Percentiles rank a stretch among this genome's conserved stretches.
Evolutionary conservation across 2,888 invertebrate species (phyloP).

Genomic region (Tetragnatha montana): DNA sequence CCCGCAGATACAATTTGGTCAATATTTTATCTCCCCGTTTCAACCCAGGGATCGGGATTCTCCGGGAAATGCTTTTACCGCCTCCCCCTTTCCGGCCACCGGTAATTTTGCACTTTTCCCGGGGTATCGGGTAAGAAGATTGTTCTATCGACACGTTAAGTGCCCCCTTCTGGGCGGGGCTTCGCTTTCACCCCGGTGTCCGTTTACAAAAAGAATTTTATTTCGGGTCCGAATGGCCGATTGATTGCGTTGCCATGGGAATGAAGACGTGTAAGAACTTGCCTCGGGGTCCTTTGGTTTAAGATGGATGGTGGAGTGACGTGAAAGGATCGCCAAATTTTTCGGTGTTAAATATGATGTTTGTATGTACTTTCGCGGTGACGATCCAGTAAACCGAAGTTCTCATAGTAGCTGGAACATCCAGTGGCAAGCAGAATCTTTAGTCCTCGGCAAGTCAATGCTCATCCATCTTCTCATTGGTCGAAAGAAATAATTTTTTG

Average conservation of each 20-base stretch:
- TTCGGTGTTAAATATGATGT: too few species aligned
- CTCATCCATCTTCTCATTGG: too few species aligned
- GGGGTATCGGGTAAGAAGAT: slow-evolving; percentile 62
- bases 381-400: too few species aligned
- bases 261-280: neutral
- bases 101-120: slow-evolving; percentile 58
- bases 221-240: neutral
- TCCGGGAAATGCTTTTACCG: neutral
- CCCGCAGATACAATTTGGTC: slow-evolving; percentile 18
- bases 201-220: slow-evolving; percentile 38
- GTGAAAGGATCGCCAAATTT: too few species aligned
- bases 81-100: too few species aligned
- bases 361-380: too few species aligned
- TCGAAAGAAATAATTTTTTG: too few species aligned
- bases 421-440: too few species aligned
- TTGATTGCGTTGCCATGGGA: slow-evolving; percentile 29
- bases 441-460: too few species aligned
- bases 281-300: neutral
- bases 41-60: slow-evolving; percentile 46
- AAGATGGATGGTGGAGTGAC: too few species aligned
- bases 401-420: too few species aligned
- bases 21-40: slow-evolving; percentile 35
- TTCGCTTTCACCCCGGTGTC: slow-evolving; percentile 20
- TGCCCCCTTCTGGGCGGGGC: slow-evolving; percentile 19
- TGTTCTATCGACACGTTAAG: slow-evolving; percentile 66